Evolutionary conservation across 2,888 invertebrate genomes (phyloP).

Genomic region (Leucoma salicis): DNA sequence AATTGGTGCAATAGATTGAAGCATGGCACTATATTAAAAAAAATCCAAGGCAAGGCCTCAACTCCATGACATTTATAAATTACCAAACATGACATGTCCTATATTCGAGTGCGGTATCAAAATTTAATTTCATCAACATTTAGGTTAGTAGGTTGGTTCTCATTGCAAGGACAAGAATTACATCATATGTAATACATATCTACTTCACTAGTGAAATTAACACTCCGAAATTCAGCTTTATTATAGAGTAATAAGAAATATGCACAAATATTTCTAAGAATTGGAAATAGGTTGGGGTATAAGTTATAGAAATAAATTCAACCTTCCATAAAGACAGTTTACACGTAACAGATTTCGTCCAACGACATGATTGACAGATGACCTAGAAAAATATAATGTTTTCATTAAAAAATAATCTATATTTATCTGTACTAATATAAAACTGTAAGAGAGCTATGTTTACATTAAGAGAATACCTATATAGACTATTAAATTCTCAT

Average conservation of each 20-base stretch:
- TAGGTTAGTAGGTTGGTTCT: constrained; percentile 34
- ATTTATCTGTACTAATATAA: too few relatives aligned
- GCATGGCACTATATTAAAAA: too few relatives aligned
- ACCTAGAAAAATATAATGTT: constrained; percentile 11
- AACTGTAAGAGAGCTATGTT: too few relatives aligned
- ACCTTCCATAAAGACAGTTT: not conserved
- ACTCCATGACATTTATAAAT: constrained; percentile 19
- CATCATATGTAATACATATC: constrained; percentile 18
- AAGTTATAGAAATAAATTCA: not conserved
- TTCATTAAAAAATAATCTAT: too few relatives aligned
- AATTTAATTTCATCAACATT: constrained; percentile 22
- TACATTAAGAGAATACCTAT: too few relatives aligned
- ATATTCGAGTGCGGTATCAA: constrained; percentile 27
- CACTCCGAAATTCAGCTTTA: too few relatives aligned
- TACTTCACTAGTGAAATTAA: not conserved
- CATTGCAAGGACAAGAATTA: constrained; percentile 30
- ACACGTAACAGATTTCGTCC: not conserved
- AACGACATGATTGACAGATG: constrained; percentile 20
- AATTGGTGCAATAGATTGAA: too few relatives aligned
- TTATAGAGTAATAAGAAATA: too few relatives aligned
- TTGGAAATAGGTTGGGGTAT: too few relatives aligned
- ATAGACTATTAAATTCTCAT: too few relatives aligned
- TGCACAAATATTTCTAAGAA: too few relatives aligned
- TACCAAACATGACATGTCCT: constrained; percentile 16
- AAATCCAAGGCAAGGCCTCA: not conserved